These are phyloP conservation scores for Ophioninae sp. DNA, from an alignment of 2,888 invertebrate species.

Conservation along the genomic window DNA sequence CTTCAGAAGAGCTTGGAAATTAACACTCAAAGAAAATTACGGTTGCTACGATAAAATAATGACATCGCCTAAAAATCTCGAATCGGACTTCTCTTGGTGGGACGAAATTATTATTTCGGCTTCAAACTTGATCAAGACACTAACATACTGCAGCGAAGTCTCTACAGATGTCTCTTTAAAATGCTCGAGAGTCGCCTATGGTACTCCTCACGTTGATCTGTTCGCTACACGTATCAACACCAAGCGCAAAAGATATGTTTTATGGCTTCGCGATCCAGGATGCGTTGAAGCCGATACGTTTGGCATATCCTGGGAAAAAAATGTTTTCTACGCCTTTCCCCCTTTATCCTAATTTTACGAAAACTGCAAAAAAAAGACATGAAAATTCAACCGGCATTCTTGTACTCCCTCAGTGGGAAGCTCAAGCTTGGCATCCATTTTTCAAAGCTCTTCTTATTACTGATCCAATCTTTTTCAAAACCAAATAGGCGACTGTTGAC, in stretches of 20 bases:
- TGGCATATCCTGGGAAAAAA: neutral
- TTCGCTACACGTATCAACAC: neutral
- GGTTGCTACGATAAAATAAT: constrained; percentile 30
- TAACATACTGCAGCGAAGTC: too few species aligned
- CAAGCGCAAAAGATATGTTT: neutral
- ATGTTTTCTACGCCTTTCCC: too few species aligned
- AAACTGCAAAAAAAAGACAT: too few species aligned
- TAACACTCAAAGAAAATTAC: constrained; percentile 9
- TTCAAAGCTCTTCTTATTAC: too few species aligned
- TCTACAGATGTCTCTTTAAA: neutral
- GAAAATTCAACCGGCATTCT: too few species aligned
- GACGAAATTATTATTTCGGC: neutral
- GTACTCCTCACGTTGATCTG: neutral
- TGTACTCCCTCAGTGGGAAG: too few species aligned
- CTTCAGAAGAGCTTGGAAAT: constrained; percentile 17
- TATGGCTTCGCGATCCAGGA: neutral
- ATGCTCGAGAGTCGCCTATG: neutral
- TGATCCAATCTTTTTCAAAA: too few species aligned
- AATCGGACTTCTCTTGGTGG: constrained; percentile 41
- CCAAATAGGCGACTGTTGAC: too few species aligned
- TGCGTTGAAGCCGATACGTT: neutral
- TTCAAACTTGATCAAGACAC: too few species aligned
- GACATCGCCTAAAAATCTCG: neutral
- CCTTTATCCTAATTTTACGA: too few species aligned
- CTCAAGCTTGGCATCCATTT: too few species aligned